Percentiles rank a stretch among this genome's conserved stretches.
These are phyloP conservation scores for Bradysia coprophila DNA, from an alignment of 1,140 invertebrate species.

Conservation along the genomic window DNA sequence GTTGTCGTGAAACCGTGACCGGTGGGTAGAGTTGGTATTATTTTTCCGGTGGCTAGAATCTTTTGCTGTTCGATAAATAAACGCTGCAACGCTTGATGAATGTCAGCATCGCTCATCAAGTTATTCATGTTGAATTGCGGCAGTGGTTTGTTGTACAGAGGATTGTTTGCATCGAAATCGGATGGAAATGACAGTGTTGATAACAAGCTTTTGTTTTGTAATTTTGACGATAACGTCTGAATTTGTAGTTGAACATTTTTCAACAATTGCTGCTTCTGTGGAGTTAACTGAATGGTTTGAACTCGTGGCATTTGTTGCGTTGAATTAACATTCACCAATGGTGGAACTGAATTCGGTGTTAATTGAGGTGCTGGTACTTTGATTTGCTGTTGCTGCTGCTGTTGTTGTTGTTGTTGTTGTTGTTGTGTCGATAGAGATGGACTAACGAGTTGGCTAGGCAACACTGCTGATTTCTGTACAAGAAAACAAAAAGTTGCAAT, in stretches of 20 bases:
- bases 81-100: conserved; percentile 28
- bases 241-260: conserved; percentile 40
- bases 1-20: conserved; percentile 9
- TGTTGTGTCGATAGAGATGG: conserved; percentile 5
- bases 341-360: neutral
- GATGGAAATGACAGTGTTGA: conserved; percentile 11
- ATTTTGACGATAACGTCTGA: conserved; percentile 28
- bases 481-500: no score
- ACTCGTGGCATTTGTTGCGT: conserved; percentile 23
- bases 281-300: conserved; percentile 36
- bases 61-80: conserved; percentile 38
- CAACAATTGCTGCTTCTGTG: conserved; percentile 36
- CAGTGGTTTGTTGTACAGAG: conserved; percentile 15
- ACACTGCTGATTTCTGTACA: no score
- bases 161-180: conserved; percentile 15
- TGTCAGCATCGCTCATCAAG: conserved; percentile 19
- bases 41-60: conserved; percentile 37
- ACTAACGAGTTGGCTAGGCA: no score
- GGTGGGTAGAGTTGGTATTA: conserved; percentile 31
- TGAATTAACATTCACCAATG: conserved; percentile 5
- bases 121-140: conserved; percentile 3
- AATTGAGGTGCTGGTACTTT: neutral
- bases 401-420: conserved; percentile 3
- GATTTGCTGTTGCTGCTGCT: conserved; percentile 6
- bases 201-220: conserved; percentile 20